Conservation (phyloP, 1,140 invertebrate species). For the Drosophila sturtevanti region DNA sequence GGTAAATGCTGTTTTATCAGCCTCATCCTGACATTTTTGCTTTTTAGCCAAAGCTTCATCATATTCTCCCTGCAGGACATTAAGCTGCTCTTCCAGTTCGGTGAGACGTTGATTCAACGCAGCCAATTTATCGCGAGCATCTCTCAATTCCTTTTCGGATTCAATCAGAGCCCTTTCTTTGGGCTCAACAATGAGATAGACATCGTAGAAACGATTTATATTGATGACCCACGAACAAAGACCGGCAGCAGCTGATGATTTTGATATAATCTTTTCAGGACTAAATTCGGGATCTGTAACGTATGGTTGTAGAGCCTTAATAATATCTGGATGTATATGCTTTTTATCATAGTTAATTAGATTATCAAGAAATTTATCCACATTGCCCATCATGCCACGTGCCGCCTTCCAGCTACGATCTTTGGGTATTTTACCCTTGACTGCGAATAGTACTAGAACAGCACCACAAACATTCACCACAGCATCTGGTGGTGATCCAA, state of each 20-base stretch:
- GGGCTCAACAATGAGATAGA: constrained; percentile 96
- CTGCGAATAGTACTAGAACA: constrained; percentile 93
- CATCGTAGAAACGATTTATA: constrained; percentile 95
- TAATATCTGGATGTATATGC: constrained; percentile 93
- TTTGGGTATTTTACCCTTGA: constrained; percentile 94
- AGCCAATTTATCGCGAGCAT: constrained; percentile 90
- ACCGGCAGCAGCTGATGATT: constrained; percentile 94
- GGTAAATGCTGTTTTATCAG: constrained; percentile 91
- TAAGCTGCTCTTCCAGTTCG: constrained; percentile 91
- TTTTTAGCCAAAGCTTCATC: constrained; percentile 93
- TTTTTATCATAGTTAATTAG: constrained; percentile 96
- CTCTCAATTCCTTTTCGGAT: constrained; percentile 92
- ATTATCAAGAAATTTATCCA: constrained; percentile 92
- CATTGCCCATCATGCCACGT: constrained; percentile 93
- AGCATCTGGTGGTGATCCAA: constrained; percentile 91
- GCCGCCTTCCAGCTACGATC: constrained; percentile 96
- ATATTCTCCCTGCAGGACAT: constrained; percentile 90
- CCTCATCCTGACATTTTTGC: constrained; percentile 93
- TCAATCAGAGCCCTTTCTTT: constrained; percentile 90
- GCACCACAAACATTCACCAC: constrained; percentile 94
- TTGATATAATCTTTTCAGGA: constrained; percentile 91
- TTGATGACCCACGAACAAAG: constrained; percentile 97
- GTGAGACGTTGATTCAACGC: constrained; percentile 85
- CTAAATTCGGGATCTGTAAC: constrained; percentile 89
- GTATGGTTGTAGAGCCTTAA: constrained; percentile 88